Percentiles rank a stretch among this genome's conserved stretches.
phyloP scores from a whole-genome alignment of 2,888 invertebrate genomes.

The Drosophila cracens region DNA sequence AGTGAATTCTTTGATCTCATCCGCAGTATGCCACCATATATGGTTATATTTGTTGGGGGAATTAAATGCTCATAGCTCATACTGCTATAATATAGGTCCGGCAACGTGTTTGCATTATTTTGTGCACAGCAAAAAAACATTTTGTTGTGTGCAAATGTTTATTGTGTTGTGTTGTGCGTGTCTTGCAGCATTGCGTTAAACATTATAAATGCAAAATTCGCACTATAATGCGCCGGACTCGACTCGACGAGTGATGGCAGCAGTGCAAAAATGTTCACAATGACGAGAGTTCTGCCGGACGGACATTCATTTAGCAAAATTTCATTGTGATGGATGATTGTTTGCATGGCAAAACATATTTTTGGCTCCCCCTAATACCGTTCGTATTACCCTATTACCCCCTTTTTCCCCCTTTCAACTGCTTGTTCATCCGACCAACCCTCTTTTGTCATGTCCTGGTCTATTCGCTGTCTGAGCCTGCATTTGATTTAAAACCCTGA shows the following conservation, averaged over 20 bases:
- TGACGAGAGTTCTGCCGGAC: slow-evolving; percentile 32
- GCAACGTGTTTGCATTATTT: slow-evolving; percentile 40
- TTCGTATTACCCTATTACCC: not conserved
- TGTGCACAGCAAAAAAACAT: slow-evolving; percentile 58
- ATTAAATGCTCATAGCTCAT: slow-evolving; percentile 14
- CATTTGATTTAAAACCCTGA: slow-evolving; percentile 41
- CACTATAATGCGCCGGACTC: slow-evolving; percentile 67
- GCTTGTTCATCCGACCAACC: not conserved
- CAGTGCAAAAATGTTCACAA: slow-evolving; percentile 60
- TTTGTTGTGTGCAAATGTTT: slow-evolving; percentile 29
- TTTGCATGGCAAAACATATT: slow-evolving; percentile 72
- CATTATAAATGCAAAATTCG: slow-evolving; percentile 80
- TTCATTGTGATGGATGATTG: slow-evolving; percentile 77
- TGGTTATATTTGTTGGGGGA: not conserved
- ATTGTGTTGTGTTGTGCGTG: slow-evolving; percentile 20
- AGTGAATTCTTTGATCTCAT: slow-evolving; percentile 1
- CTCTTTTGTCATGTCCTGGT: not conserved
- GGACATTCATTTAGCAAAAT: slow-evolving; percentile 38
- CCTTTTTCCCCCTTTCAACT: not conserved
- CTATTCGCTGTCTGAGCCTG: slow-evolving; percentile 4
- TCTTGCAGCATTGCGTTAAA: slow-evolving; percentile 41
- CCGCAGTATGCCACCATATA: not conserved
- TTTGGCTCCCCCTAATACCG: slow-evolving; percentile 33
- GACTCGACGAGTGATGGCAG: slow-evolving; percentile 10
- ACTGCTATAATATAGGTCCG: slow-evolving; percentile 4